These are phyloP conservation scores for Myrmophylax atrothorax DNA, from an alignment of 2,113 vertebrate genomes.

Conservation along the genomic window DNA sequence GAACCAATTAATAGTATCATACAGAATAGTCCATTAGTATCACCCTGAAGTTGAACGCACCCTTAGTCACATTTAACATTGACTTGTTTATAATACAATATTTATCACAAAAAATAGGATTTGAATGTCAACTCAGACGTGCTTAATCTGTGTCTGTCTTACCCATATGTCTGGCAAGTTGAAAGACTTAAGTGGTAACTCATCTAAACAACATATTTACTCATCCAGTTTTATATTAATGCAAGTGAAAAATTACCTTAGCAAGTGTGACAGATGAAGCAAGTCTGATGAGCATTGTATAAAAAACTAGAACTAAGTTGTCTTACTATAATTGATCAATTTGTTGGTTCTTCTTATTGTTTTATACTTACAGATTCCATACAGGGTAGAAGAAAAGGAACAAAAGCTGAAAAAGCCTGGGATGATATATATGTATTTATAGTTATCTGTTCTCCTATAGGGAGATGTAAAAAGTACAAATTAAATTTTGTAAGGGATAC, in stretches of 20 bases:
- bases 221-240: constrained; percentile 46
- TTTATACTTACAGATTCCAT: not conserved
- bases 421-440: not conserved
- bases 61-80: not conserved
- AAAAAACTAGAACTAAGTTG: not conserved
- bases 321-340: constrained; percentile 2
- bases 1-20: not conserved
- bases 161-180: constrained; percentile 17
- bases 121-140: constrained; percentile 41
- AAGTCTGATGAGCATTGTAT: not conserved
- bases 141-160: constrained; percentile 44
- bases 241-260: constrained; percentile 40
- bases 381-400: not conserved
- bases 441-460: not conserved
- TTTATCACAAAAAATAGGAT: constrained; percentile 25
- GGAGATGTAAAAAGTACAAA: not conserved
- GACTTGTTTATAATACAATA: not conserved
- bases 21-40: not conserved
- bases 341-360: not conserved
- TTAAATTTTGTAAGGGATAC: not conserved
- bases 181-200: constrained; percentile 46
- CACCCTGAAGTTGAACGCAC: not conserved
- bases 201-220: constrained; percentile 48
- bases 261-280: not conserved
- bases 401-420: not conserved